Percentiles rank a stretch among this genome's conserved stretches.
These are phyloP conservation scores for Rhincodon typus DNA, from an alignment of 2,797 vertebrate genomes.

Conservation along the genomic window DNA sequence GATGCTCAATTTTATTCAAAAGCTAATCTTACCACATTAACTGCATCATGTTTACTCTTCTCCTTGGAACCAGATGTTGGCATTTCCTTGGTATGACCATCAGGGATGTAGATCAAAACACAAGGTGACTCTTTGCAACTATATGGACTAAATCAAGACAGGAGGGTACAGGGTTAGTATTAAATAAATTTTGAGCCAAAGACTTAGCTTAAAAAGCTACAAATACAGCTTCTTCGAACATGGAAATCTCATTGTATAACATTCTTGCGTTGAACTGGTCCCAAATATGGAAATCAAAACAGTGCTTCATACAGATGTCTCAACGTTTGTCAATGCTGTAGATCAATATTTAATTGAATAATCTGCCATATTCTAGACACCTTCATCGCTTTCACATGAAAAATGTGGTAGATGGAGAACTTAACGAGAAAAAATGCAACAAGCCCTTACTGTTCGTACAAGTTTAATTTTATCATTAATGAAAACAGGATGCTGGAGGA, in stretches of 20 bases:
- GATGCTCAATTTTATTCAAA: background rate
- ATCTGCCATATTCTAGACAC: background rate
- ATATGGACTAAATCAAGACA: slow-evolving; percentile 67
- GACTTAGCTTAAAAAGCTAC: background rate
- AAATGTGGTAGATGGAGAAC: background rate
- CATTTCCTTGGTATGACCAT: slow-evolving; percentile 97
- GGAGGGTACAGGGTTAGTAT: background rate
- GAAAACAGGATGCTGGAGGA: background rate
- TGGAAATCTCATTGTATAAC: background rate
- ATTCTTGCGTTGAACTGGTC: background rate
- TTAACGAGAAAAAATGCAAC: background rate
- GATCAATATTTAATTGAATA: background rate
- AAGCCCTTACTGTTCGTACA: background rate
- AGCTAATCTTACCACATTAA: slow-evolving; percentile 57
- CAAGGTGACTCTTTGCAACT: slow-evolving; percentile 93
- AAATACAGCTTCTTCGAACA: background rate
- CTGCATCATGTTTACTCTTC: slow-evolving; percentile 72
- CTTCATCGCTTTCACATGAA: background rate
- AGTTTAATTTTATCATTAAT: background rate
- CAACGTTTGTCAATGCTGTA: background rate
- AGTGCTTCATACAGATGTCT: background rate
- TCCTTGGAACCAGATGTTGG: slow-evolving; percentile 93
- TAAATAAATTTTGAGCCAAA: background rate
- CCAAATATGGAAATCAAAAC: background rate
- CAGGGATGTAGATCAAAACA: slow-evolving; percentile 87